Evolutionary conservation across 2,888 invertebrate genomes (phyloP).

Genomic region (Apotomis capreana): DNA sequence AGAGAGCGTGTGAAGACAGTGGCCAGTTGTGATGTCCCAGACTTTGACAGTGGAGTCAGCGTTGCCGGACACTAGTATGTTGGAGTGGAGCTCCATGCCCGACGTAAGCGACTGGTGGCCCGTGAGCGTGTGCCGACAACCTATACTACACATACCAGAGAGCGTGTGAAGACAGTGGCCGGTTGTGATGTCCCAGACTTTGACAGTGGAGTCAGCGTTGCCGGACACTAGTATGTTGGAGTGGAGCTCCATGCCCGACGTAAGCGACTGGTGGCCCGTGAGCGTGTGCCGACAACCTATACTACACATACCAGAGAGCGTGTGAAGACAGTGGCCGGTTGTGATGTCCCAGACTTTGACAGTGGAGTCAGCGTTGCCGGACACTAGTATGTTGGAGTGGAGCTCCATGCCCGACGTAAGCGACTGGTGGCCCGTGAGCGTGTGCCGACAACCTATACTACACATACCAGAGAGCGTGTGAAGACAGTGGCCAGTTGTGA

Average conservation of each 20-base stretch:
- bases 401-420: constrained; percentile 99
- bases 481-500: constrained; percentile 97
- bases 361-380: constrained; percentile 99
- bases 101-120: constrained; percentile 99
- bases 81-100: constrained; percentile 97
- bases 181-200: constrained; percentile 99
- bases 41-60: constrained; percentile 99
- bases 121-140: constrained; percentile 90
- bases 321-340: constrained; percentile 98
- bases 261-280: constrained; percentile 99
- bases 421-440: constrained; percentile 98
- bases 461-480: constrained; percentile 94
- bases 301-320: constrained; percentile 88
- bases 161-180: constrained; percentile 98
- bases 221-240: constrained; percentile 99
- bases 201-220: constrained; percentile 99
- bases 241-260: constrained; percentile 97
- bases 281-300: constrained; percentile 86
- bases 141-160: constrained; percentile 84
- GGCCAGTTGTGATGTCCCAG: constrained; percentile 99
- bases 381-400: constrained; percentile 97
- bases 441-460: constrained; percentile 80
- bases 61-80: constrained; percentile 98
- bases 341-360: constrained; percentile 99
- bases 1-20: constrained; percentile 97